Percentiles rank a stretch among this genome's conserved stretches.
Conservation (phyloP, 2,797 vertebrate species). For the Dromococcyx pavoninus region DNA sequence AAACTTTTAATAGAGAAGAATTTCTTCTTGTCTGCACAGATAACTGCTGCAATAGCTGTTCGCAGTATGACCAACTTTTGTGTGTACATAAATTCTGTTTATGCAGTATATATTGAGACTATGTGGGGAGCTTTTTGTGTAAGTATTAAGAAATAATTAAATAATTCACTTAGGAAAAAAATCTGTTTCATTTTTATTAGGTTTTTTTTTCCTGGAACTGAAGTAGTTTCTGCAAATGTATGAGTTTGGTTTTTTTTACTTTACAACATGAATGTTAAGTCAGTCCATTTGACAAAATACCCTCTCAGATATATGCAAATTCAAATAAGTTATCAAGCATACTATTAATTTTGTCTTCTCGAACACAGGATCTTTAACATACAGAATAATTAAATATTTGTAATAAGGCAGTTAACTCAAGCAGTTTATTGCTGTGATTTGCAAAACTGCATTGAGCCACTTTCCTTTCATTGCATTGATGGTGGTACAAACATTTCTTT, state of each 20-base stretch:
- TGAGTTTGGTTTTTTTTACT: neutral
- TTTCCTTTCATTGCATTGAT: constrained; percentile 82
- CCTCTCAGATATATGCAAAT: constrained; percentile 31
- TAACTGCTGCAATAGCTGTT: neutral
- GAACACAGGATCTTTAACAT: constrained; percentile 68
- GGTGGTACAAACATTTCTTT: constrained; percentile 90
- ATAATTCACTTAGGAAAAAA: neutral
- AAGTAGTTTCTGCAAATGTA: neutral
- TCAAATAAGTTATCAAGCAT: constrained; percentile 44
- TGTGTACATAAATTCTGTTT: neutral
- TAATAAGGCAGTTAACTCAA: constrained; percentile 77
- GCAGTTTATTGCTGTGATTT: constrained; percentile 78
- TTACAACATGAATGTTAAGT: neutral
- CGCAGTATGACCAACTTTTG: neutral
- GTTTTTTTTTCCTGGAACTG: too few relatives aligned
- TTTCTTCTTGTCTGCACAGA: neutral
- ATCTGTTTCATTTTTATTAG: neutral
- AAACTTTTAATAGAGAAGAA: neutral
- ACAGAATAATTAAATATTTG: constrained; percentile 78
- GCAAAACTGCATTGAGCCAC: constrained; percentile 76
- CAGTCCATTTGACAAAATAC: constrained; percentile 1
- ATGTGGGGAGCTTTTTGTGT: neutral
- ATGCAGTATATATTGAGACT: neutral
- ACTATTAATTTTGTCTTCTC: constrained; percentile 63
- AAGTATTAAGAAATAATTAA: neutral